phyloP scores from a whole-genome alignment of 2,797 vertebrate species.

The Sylvia borin region DNA sequence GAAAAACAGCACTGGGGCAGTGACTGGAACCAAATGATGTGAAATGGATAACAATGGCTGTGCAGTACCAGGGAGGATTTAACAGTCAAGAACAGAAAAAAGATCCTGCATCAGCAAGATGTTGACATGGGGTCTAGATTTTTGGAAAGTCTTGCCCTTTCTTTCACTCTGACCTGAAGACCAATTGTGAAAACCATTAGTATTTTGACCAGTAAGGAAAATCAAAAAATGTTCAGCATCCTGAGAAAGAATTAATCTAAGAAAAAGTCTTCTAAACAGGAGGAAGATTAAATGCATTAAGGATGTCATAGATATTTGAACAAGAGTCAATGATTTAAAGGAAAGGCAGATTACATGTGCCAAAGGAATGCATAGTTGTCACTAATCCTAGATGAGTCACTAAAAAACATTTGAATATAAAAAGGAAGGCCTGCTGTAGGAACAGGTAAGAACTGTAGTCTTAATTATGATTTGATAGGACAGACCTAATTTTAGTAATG shows the following conservation, averaged over 20 bases:
- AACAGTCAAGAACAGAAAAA: background rate
- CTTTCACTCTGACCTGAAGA: background rate
- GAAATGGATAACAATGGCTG: background rate
- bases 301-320: background rate
- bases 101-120: background rate
- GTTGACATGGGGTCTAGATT: background rate
- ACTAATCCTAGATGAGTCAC: background rate
- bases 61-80: background rate
- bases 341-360: background rate
- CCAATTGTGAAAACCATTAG: background rate
- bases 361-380: background rate
- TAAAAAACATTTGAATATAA: background rate
- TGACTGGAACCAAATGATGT: background rate
- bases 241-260: background rate
- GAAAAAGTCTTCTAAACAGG: background rate
- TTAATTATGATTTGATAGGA: background rate
- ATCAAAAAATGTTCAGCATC: background rate
- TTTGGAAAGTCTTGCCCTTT: background rate
- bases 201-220: background rate
- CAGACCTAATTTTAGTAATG: background rate
- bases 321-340: constrained; percentile 1
- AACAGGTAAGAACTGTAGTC: background rate
- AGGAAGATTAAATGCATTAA: constrained; percentile 1
- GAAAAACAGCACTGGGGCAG: background rate
- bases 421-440: background rate